These are phyloP conservation scores for Rhabdomys pumilio DNA, from an alignment of 2,797 vertebrate genomes.

Conservation along the genomic window DNA sequence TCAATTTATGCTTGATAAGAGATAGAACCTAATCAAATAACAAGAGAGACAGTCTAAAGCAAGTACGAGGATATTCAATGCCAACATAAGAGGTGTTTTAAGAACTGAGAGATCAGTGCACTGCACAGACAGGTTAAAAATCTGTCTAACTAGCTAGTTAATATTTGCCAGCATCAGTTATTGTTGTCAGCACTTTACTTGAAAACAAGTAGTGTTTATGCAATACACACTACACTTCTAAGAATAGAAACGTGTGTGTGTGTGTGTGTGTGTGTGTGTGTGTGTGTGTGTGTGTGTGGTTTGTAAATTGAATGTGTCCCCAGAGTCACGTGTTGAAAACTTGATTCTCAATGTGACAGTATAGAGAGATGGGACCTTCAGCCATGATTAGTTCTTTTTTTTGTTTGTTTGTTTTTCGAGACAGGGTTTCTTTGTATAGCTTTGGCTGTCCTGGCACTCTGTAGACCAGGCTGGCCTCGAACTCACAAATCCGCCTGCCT, in stretches of 20 bases:
- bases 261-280: neutral
- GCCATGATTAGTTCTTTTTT: neutral
- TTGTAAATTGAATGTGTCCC: neutral
- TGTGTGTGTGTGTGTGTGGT: neutral
- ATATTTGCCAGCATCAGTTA: neutral
- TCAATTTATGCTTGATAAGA: neutral
- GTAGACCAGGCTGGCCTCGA: too few species aligned
- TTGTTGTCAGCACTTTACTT: neutral
- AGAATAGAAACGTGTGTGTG: too few species aligned
- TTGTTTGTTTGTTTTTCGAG: too few species aligned
- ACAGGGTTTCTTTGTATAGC: too few species aligned
- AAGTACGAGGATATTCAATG: neutral
- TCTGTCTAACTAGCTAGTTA: neutral
- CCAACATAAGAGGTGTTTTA: neutral
- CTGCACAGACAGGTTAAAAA: neutral
- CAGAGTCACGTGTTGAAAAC: neutral
- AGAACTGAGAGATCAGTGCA: neutral
- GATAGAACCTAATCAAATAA: conserved; percentile 32
- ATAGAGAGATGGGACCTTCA: neutral
- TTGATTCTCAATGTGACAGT: neutral
- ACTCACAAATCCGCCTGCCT: too few species aligned
- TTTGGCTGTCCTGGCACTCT: too few species aligned
- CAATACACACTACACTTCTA: neutral
- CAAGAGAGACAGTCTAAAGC: neutral
- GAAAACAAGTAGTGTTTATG: conserved; percentile 46